Evolutionary conservation across 2,888 invertebrate genomes (phyloP).

Genomic region (Cheilosia soror): DNA sequence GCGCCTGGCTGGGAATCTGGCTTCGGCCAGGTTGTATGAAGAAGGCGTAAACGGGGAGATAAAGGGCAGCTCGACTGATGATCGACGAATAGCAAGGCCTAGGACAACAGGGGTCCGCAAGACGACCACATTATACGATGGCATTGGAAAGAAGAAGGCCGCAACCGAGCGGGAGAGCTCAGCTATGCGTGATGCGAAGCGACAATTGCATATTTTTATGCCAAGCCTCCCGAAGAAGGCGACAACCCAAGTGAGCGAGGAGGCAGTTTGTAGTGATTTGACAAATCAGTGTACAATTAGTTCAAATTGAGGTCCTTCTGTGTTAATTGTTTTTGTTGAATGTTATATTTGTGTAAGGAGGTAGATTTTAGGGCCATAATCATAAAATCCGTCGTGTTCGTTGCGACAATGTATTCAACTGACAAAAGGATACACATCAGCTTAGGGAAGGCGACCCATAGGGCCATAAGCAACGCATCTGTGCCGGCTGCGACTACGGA

Average conservation of each 20-base stretch:
- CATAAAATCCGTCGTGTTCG: too few species aligned
- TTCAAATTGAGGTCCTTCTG: background rate
- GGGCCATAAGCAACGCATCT: too few species aligned
- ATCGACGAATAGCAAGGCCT: slow-evolving; percentile 13
- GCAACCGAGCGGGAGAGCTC: slow-evolving; percentile 29
- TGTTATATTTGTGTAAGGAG: background rate
- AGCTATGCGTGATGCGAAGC: slow-evolving; percentile 83
- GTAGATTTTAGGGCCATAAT: too few species aligned
- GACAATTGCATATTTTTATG: slow-evolving; percentile 91
- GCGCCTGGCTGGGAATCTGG: slow-evolving; percentile 79
- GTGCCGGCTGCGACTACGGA: too few species aligned
- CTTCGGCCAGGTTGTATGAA: slow-evolving; percentile 80
- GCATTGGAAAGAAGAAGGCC: slow-evolving; percentile 18
- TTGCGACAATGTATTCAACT: too few species aligned
- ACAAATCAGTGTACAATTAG: slow-evolving; percentile 71
- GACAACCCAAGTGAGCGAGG: slow-evolving; percentile 79
- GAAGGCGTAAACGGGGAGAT: slow-evolving; percentile 68
- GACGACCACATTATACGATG: slow-evolving; percentile 2
- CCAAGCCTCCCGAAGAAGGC: slow-evolving; percentile 86
- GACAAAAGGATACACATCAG: too few species aligned
- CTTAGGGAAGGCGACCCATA: too few species aligned
- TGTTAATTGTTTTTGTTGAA: background rate
- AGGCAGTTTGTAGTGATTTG: slow-evolving; percentile 78
- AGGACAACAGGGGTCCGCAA: slow-evolving; percentile 34
- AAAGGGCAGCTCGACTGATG: background rate